These are phyloP conservation scores for Sigmodon hispidus DNA, from an alignment of 2,113 vertebrate species.

Conservation along the genomic window DNA sequence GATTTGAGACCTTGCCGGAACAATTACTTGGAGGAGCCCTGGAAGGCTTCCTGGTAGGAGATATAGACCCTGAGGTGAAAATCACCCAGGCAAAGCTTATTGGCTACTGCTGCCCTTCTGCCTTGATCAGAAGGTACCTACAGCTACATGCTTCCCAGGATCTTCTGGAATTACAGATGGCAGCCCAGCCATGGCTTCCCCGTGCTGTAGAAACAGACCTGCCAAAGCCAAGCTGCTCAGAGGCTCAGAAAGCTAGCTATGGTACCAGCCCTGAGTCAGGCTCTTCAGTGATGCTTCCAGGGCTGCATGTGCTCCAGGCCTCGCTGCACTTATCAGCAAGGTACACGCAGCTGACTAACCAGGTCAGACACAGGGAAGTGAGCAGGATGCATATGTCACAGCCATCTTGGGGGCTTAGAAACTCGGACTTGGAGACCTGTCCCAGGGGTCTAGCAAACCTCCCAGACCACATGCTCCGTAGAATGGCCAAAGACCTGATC, in stretches of 20 bases:
- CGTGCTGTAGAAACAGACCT: fast-evolving
- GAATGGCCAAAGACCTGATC: fast-evolving
- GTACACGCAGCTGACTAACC: fast-evolving
- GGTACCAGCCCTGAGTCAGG: not conserved
- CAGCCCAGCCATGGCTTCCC: no score
- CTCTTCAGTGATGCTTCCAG: fast-evolving
- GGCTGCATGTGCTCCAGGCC: fast-evolving
- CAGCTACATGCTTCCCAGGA: not conserved
- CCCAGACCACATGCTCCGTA: not conserved
- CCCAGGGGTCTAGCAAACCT: not conserved
- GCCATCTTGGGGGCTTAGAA: not conserved
- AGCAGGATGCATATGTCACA: not conserved
- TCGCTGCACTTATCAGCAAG: fast-evolving
- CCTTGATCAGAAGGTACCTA: not conserved
- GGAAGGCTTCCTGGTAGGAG: not conserved
- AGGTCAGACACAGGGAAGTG: not conserved
- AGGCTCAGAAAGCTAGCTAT: fast-evolving
- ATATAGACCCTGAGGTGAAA: not conserved
- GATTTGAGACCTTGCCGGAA: not conserved
- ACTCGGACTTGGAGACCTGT: fast-evolving
- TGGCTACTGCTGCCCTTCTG: not conserved
- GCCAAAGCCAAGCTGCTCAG: not conserved
- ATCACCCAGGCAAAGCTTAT: not conserved
- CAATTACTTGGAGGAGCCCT: no score
- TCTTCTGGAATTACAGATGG: fast-evolving